Percentiles rank a stretch among this genome's conserved stretches.
Conservation (phyloP, 2,113 vertebrate species). For the Lagopus leucura region DNA sequence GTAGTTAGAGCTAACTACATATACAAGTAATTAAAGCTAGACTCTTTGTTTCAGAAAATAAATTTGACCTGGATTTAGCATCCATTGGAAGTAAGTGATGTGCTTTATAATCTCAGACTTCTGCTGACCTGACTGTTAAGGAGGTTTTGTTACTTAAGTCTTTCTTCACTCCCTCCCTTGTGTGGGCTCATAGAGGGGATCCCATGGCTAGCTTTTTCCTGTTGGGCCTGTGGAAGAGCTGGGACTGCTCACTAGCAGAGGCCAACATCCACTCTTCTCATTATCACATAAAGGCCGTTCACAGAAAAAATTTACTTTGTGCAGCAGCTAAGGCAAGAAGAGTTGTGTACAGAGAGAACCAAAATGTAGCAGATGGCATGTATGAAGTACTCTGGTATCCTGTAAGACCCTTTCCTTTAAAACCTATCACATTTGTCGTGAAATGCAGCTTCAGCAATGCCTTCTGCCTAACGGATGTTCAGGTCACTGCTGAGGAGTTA, state of each 20-base stretch:
- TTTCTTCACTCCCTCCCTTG: not conserved
- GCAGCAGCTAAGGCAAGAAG: not conserved
- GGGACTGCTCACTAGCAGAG: not conserved
- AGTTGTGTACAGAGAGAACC: not conserved
- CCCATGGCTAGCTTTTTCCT: not conserved
- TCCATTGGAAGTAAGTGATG: not conserved
- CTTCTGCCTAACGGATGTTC: not conserved
- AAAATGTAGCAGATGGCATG: not conserved
- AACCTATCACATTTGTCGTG: not conserved
- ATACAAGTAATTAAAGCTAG: not conserved
- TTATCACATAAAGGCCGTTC: fast-evolving
- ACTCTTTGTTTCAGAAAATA: not conserved
- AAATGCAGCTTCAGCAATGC: not conserved
- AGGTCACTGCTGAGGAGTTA: not conserved
- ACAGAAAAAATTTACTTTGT: not conserved
- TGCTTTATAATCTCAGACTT: not conserved
- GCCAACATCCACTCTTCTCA: fast-evolving
- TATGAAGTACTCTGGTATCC: not conserved
- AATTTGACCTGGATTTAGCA: not conserved
- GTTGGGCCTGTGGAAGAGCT: not conserved
- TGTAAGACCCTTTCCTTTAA: not conserved
- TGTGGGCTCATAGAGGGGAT: fast-evolving
- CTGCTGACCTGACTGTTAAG: not conserved
- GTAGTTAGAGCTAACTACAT: not conserved
- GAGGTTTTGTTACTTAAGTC: not conserved